A percentile compares a stretch with the other conserved stretches of the same genome.
These are phyloP conservation scores for Archocentrus centrarchus DNA, from an alignment of 2,113 vertebrate species.

Conservation along the genomic window DNA sequence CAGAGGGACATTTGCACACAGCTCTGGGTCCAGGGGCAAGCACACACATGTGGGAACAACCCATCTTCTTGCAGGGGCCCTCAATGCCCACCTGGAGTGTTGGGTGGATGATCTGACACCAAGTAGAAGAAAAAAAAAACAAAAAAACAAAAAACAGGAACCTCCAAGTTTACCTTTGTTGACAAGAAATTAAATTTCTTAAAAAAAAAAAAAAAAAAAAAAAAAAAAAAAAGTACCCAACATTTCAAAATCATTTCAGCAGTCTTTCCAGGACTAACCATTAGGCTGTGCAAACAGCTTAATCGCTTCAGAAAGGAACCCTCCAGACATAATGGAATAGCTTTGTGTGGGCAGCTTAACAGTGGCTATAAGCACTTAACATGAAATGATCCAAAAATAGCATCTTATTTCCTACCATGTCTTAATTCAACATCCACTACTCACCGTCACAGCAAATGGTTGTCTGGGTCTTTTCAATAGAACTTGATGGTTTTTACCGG, in stretches of 20 bases:
- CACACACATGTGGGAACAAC: conserved; percentile 91
- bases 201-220: too few species aligned
- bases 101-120: conserved; percentile 75
- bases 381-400: not conserved
- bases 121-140: not conserved
- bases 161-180: not conserved
- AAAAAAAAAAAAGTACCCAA: not conserved
- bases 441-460: conserved; percentile 88
- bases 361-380: not conserved
- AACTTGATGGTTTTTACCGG: conserved; percentile 83
- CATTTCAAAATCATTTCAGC: not conserved
- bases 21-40: conserved; percentile 78
- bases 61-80: conserved; percentile 75
- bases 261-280: not conserved
- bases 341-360: not conserved
- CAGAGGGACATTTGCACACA: conserved; percentile 84
- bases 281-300: not conserved
- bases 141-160: not conserved
- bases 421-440: not conserved
- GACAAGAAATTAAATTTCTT: too few species aligned
- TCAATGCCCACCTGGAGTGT: conserved; percentile 74
- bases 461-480: conserved; percentile 85
- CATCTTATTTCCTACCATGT: not conserved
- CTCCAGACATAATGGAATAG: not conserved
- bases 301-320: accelerated